Percentiles rank a stretch among this genome's conserved stretches.
Conservation (phyloP, 2,797 vertebrate genomes). For the Knipowitschia caucasica region DNA sequence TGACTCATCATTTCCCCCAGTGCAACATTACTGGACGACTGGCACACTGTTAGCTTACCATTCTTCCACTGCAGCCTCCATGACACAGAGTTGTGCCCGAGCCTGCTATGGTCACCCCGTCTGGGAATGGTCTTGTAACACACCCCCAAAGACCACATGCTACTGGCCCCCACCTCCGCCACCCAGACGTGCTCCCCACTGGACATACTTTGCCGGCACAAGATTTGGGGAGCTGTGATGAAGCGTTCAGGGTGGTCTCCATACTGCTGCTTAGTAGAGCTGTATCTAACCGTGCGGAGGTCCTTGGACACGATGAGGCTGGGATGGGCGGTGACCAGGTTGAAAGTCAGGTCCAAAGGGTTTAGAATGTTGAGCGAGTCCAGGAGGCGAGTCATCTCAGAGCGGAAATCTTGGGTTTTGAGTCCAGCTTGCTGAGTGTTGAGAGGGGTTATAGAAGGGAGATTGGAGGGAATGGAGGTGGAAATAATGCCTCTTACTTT, state of each 20-base stretch:
- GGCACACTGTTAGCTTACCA: constrained; percentile 68
- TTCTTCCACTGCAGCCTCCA: constrained; percentile 79
- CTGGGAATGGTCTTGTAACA: constrained; percentile 70
- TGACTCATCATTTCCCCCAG: constrained; percentile 37
- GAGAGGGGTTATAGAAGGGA: constrained; percentile 37
- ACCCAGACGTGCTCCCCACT: constrained; percentile 66
- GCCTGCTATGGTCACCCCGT: constrained; percentile 72
- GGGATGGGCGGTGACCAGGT: constrained; percentile 53
- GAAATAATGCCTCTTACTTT: constrained; percentile 47
- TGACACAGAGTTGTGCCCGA: constrained; percentile 72
- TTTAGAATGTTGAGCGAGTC: constrained; percentile 61
- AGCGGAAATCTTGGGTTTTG: constrained; percentile 61
- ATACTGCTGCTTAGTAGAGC: constrained; percentile 42
- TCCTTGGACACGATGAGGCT: constrained; percentile 66
- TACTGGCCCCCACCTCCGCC: constrained; percentile 60
- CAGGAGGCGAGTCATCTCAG: constrained; percentile 58
- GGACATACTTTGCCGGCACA: constrained; percentile 69
- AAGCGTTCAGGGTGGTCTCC: constrained; percentile 66
- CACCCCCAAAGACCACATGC: constrained; percentile 70
- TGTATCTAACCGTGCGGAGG: constrained; percentile 62
- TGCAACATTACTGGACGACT: constrained; percentile 52
- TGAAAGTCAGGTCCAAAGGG: constrained; percentile 70
- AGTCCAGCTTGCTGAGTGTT: constrained; percentile 56
- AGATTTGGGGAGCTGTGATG: constrained; percentile 52
- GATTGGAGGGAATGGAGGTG: constrained; percentile 11